Conservation (phyloP, 2,888 invertebrate species). For the Schizaphis graminum region DNA sequence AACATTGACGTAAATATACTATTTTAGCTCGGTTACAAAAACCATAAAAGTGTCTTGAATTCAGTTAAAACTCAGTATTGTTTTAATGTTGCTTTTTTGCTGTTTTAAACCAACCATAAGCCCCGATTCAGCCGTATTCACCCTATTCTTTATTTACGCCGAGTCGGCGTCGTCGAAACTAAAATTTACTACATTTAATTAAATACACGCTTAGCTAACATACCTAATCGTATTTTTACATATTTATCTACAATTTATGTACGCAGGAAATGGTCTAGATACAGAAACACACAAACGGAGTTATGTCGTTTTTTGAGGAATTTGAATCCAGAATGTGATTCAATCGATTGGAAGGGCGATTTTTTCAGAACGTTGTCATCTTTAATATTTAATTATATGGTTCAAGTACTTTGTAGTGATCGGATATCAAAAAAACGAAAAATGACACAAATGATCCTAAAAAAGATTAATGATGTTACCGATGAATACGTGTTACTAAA, state of each 20-base stretch:
- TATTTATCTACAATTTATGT: neutral
- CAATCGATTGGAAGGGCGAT: neutral
- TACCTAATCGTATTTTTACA: neutral
- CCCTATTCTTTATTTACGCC: neutral
- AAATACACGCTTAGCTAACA: neutral
- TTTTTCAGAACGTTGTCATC: neutral
- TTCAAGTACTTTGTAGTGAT: neutral
- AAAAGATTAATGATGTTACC: neutral
- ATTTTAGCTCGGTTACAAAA: too few relatives aligned
- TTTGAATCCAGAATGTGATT: conserved; percentile 28
- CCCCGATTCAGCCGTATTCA: neutral
- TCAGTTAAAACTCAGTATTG: neutral
- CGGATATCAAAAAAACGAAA: neutral
- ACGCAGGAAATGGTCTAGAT: conserved; percentile 14
- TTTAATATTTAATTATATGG: conserved; percentile 22
- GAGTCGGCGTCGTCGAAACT: too few relatives aligned
- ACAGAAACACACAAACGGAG: neutral
- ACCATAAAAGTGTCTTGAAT: too few relatives aligned
- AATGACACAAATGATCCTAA: neutral
- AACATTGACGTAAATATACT: neutral
- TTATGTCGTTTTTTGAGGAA: conserved; percentile 7
- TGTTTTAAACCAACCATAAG: neutral
- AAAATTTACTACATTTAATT: too few relatives aligned
- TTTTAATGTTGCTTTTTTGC: neutral
- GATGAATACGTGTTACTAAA: neutral